Base-by-base conservation (phyloP, 2,888 invertebrate species). In the Brassicogethes aeneus region DNA sequence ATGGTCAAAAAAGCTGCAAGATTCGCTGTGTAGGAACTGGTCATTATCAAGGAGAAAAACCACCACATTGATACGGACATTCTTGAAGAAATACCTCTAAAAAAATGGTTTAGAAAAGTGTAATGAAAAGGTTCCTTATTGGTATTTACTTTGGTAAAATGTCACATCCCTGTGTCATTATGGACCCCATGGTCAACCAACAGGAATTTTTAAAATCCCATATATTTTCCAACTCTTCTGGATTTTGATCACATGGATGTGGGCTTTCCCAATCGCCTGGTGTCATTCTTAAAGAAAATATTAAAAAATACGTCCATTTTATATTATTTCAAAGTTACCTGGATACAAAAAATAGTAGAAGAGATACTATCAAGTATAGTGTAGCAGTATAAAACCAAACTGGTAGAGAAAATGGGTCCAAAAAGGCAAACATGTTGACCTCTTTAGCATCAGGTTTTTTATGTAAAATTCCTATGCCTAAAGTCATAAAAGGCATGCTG, bases 401-500 rank as follows among this genome's bases (percentile, higher is more conserved):
- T 55, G 85, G 83, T 15, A 80, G 69, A 1, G 85, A 84, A 54
- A 95, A 82, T 0, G 95, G 94, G 43, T 84, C 80, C 52, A 95
- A 72, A 68, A 95, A 95, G 3, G 91, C 90, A 70, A 93, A 95
- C 37, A 92, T 73, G 62, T 86, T 82, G 16, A 90, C 84, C 15
- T 81, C 77, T 16, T 82, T 79, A 38, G 80, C 79, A 5, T 86
- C 80, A 1, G 88, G 80, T 58, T 86, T 85, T 55, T 83, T 82
- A 69, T 84, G 90, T 45, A 94, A 67, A 61, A 95, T 93, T 54
- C 90, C 88, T 48, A 93, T 66, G 66, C 89, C 91, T 49, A 97
- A 71, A 55, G 90, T 93, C 91, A 99, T 95, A 68, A 96, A 99
- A 1, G 97, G 97, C 70, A 92, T 90, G 2, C 93, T 92, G 64